Evolutionary conservation across 2,797 vertebrate species (phyloP), one percentile per base, ranked within the genome.

Genomic region (Sebastes trivittatus): DNA sequence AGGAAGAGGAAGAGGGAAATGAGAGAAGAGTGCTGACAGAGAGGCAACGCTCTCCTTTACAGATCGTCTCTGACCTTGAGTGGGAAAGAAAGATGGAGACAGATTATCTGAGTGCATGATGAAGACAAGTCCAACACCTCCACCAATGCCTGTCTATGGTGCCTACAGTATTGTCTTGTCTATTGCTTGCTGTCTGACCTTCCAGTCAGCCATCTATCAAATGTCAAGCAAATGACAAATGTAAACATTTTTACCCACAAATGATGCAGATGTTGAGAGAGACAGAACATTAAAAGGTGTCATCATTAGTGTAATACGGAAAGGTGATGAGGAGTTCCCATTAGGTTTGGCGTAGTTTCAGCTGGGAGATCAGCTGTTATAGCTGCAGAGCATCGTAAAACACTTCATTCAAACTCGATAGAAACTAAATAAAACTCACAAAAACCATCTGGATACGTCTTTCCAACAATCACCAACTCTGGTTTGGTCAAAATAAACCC

Each of bases 21-120:
- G 22, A 54, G n/a, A 64, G 23, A 78, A 27, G 74, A 79, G 56
- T 55, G 72, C 65, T 75, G 78, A 83, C 73, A 77, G 63, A 74
- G 59, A 77, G 38, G 22, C 58, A 56, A 42, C 1, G 4, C 38
- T 77, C 55, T 63, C 58, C 49, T 77, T 66, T 34, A 64, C 29
- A 34, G 32, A 72, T n/a, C 2, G 27, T 62, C 29, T 68, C 32
- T 70, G 68, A 85, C 78, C 78, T 83, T 78, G 75, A 81, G 61
- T 63, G 29, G 2, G 11, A 71, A 65, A 54, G 46, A 68, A 74
- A 77, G 16, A 27, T 59, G 14, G 20, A 80, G 65, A 75, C 27
- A 79, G 66, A 78, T 80, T 69, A 79, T 60, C 49, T 62, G 58
- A 77, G 66, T 46, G 29, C 60, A 59, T 30, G 20, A 58, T 72